Percentiles rank a stretch among this genome's conserved stretches.
Evolutionary conservation across 2,113 vertebrate genomes (phyloP).

Genomic region (Thalassoma bifasciatum): DNA sequence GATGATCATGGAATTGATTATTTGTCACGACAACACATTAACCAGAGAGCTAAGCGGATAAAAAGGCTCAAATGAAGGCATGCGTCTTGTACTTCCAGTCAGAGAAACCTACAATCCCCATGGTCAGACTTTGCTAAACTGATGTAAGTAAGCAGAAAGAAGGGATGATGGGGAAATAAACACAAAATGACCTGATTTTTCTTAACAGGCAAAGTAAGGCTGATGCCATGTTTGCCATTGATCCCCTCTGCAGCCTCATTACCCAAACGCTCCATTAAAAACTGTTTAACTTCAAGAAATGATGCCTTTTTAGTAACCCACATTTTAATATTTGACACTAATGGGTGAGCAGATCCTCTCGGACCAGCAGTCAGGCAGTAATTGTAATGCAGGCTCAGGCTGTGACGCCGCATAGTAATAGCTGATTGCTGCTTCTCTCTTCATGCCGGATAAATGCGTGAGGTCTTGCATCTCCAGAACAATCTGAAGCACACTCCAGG

Average conservation of each 20-base stretch:
- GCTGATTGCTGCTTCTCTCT: constrained; percentile 62
- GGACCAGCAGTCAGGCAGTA: constrained; percentile 48
- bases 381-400: constrained; percentile 51
- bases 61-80: not conserved
- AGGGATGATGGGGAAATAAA: constrained; percentile 10
- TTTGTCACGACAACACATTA: not conserved
- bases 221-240: constrained; percentile 48
- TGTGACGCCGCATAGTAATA: constrained; percentile 73
- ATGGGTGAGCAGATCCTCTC: constrained; percentile 55
- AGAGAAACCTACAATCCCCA: constrained; percentile 34
- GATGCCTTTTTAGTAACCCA: constrained; percentile 34
- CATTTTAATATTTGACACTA: constrained; percentile 58
- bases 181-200: constrained; percentile 37
- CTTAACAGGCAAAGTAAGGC: constrained; percentile 33
- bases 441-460: constrained; percentile 38
- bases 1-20: not conserved
- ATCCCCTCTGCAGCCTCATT: constrained; percentile 47
- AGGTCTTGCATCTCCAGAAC: constrained; percentile 42
- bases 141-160: constrained; percentile 28
- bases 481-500: constrained; percentile 39
- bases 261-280: constrained; percentile 63
- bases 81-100: constrained; percentile 9
- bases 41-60: not conserved
- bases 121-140: constrained; percentile 47
- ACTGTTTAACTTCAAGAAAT: constrained; percentile 49